phyloP scores from a whole-genome alignment of 2,888 invertebrate genomes.

The Oasisia sp. region DNA sequence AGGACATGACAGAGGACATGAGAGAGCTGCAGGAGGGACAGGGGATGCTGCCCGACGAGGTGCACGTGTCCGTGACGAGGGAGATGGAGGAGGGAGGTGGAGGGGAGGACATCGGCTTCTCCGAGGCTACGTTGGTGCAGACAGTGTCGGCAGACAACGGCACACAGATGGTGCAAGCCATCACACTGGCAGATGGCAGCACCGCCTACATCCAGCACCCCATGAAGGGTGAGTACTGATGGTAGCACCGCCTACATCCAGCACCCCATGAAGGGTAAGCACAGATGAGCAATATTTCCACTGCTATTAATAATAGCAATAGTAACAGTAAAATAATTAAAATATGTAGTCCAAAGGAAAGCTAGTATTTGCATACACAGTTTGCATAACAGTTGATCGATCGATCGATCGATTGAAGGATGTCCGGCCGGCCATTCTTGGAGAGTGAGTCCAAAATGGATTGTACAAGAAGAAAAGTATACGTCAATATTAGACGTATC shows the following conservation, averaged over 20 bases:
- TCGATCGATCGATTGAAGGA: too few relatives aligned
- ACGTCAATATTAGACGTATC: too few relatives aligned
- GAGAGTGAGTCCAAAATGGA: too few relatives aligned
- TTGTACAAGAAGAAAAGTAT: too few relatives aligned
- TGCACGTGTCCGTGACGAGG: not conserved
- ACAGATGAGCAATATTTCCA: not conserved
- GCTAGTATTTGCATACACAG: too few relatives aligned
- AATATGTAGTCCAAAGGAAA: too few relatives aligned
- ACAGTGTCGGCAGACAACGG: not conserved
- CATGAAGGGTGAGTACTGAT: constrained; percentile 39
- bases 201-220: constrained; percentile 58
- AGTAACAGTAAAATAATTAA: not conserved
- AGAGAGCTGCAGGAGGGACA: not conserved
- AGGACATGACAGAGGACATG: not conserved
- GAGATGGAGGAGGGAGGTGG: not conserved
- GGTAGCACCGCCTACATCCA: constrained; percentile 60
- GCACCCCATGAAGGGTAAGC: constrained; percentile 45
- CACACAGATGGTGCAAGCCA: not conserved
- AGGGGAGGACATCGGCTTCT: not conserved
- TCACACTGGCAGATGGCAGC: constrained; percentile 49
- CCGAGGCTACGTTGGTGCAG: not conserved
- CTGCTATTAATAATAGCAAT: not conserved
- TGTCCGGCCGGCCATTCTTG: too few relatives aligned
- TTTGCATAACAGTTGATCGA: too few relatives aligned
- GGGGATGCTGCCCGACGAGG: not conserved